A percentile compares a stretch with the other conserved stretches of the same genome.
phyloP scores from a whole-genome alignment of 2,888 invertebrate species.

The Aphidoletes aphidimyza region DNA sequence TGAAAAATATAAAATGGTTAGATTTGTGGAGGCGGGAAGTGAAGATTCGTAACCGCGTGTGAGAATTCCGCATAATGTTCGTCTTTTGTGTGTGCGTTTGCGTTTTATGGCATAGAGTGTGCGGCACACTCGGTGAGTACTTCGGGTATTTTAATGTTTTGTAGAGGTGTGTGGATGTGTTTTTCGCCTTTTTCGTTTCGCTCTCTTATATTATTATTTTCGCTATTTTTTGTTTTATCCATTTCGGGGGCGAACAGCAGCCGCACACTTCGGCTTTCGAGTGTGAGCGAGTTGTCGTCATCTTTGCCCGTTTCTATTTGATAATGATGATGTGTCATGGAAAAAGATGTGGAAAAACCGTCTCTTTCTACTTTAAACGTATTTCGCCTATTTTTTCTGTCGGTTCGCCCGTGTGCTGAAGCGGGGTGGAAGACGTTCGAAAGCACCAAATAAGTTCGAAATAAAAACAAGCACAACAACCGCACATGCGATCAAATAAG shows the following conservation, averaged over 20 bases:
- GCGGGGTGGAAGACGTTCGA: conserved; percentile 13
- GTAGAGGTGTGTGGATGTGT: conserved; percentile 30
- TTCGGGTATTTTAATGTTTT: conserved; percentile 16
- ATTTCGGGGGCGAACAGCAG: not conserved
- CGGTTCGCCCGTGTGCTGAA: not conserved
- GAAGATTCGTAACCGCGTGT: conserved; percentile 49
- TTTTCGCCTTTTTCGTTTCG: not conserved
- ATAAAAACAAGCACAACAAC: conserved; percentile 47
- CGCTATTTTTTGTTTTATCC: not conserved
- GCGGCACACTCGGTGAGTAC: not conserved
- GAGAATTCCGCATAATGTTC: conserved; percentile 48
- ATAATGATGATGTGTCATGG: conserved; percentile 53
- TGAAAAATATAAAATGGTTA: conserved; percentile 55
- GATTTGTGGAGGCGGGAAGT: conserved; percentile 54
- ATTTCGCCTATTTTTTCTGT: not conserved
- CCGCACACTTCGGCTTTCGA: not conserved
- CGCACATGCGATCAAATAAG: conserved; percentile 51
- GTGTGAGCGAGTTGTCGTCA: conserved; percentile 26
- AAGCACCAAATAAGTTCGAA: conserved; percentile 51
- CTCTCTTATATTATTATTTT: not conserved
- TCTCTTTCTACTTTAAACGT: not conserved
- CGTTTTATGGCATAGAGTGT: not conserved
- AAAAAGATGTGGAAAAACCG: conserved; percentile 35
- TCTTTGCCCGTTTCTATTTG: not conserved
- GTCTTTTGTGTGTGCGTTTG: conserved; percentile 38